A percentile compares a stretch with the other conserved stretches of the same genome.
Evolutionary conservation across 2,888 invertebrate species (phyloP).

Genomic region (Diaphora mendica): DNA sequence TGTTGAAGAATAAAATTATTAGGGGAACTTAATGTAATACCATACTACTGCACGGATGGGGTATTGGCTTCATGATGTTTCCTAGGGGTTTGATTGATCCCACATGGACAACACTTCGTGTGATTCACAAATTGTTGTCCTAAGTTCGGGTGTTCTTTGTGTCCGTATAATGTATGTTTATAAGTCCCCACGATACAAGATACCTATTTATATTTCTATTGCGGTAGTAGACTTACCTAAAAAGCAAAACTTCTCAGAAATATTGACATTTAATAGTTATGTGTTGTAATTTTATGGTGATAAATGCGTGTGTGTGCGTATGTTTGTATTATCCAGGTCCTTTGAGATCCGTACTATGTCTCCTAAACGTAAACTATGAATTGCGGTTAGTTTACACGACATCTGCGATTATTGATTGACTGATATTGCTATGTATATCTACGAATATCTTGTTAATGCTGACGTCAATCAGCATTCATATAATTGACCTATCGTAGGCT

Average conservation of each 20-base stretch:
- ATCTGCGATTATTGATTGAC: background rate
- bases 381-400: conserved; percentile 1
- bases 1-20: background rate
- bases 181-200: too few species aligned
- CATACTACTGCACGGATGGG: too few species aligned
- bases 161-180: too few species aligned
- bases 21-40: background rate
- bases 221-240: too few species aligned
- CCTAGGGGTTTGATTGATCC: too few species aligned
- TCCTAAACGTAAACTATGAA: background rate
- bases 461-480: conserved; percentile 28
- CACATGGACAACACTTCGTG: too few species aligned
- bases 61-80: too few species aligned
- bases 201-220: too few species aligned
- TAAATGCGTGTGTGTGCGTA: background rate
- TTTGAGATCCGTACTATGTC: background rate
- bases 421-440: conserved; percentile 10
- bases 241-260: background rate
- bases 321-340: background rate
- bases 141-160: too few species aligned
- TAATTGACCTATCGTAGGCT: conserved; percentile 8
- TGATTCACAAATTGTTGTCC: too few species aligned
- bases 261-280: background rate
- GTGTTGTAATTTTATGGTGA: background rate
- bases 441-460: conserved; percentile 23